These are phyloP conservation scores for Cricetomys ansorgei DNA, from an alignment of 2,113 vertebrate species.

Conservation along the genomic window DNA sequence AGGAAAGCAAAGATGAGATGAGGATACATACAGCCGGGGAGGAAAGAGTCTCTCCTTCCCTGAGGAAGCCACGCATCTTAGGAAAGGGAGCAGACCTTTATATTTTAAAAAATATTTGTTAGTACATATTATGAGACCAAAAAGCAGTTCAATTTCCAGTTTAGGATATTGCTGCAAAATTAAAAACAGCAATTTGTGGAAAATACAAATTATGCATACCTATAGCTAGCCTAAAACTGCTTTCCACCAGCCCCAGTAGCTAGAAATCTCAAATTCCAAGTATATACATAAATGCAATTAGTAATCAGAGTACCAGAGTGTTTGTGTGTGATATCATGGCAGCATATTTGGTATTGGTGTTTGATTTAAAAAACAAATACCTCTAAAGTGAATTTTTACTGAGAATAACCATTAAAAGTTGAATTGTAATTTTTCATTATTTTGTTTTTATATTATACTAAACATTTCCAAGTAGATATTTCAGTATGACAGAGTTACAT, in stretches of 20 bases:
- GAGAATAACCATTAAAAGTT: conserved; percentile 69
- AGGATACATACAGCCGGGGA: not conserved
- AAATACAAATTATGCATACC: not conserved
- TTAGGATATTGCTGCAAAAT: conserved; percentile 47
- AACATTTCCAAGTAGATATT: conserved; percentile 87
- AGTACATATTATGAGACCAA: not conserved
- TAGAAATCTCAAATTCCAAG: not conserved
- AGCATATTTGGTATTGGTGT: conserved; percentile 16
- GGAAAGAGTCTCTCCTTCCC: not conserved
- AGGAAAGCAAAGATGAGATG: conserved; percentile 37
- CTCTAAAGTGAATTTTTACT: conserved; percentile 67
- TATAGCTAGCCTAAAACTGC: conserved; percentile 28
- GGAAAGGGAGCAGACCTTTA: not conserved
- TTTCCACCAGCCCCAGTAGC: not conserved
- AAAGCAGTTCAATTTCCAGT: conserved; percentile 42
- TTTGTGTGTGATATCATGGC: not conserved
- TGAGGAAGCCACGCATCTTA: conserved; percentile 5
- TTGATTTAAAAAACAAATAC: conserved; percentile 64
- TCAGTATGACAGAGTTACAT: conserved; percentile 91
- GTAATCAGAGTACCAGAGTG: not conserved
- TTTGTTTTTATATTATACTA: conserved; percentile 85
- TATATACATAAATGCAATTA: not conserved
- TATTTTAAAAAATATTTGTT: conserved; percentile 14
- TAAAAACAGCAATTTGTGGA: conserved; percentile 19
- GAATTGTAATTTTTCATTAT: conserved; percentile 60